Evolutionary conservation across 1,140 invertebrate species (phyloP).

Genomic region (Drosophila sproati): DNA sequence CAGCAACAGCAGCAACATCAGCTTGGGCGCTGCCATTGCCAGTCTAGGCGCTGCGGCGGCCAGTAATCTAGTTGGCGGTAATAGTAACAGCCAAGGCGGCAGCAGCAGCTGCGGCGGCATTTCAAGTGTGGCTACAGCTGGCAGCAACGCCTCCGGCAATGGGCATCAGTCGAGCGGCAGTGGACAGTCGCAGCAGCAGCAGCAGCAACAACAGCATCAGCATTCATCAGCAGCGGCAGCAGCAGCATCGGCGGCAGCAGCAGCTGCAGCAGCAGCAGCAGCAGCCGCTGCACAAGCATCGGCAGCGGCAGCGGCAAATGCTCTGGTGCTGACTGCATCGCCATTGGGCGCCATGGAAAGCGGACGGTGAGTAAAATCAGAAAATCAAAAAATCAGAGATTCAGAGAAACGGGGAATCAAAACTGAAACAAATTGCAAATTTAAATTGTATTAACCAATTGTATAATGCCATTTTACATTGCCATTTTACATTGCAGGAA

Average conservation of each 20-base stretch:
- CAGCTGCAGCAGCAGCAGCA: conserved; percentile 75
- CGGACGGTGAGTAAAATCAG: conserved; percentile 59
- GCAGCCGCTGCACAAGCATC: conserved; percentile 72
- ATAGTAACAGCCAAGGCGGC: conserved; percentile 29
- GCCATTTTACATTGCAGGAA: conserved; percentile 85
- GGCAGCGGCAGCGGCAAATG: conserved; percentile 51
- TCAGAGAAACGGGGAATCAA: too few species aligned
- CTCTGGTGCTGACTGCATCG: conserved; percentile 66
- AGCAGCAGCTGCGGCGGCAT: conserved; percentile 48
- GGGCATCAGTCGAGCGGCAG: conserved; percentile 32
- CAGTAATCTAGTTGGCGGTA: conserved; percentile 55
- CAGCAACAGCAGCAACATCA: conserved; percentile 61
- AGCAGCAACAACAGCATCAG: background rate
- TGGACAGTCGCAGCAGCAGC: conserved; percentile 50
- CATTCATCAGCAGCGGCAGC: conserved; percentile 3
- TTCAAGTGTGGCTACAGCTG: conserved; percentile 27
- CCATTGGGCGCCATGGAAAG: conserved; percentile 80
- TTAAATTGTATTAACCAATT: background rate
- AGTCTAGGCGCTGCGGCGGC: conserved; percentile 11
- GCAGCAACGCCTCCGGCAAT: conserved; percentile 48
- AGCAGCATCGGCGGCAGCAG: conserved; percentile 35
- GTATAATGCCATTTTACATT: conserved; percentile 5
- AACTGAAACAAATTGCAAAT: too few species aligned
- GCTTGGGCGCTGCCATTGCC: conserved; percentile 41
- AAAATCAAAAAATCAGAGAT: too few species aligned